Evolutionary conservation across 2,113 vertebrate genomes (phyloP), one percentile per base, ranked within the genome.

Genomic region (Odocoileus virginianus): DNA sequence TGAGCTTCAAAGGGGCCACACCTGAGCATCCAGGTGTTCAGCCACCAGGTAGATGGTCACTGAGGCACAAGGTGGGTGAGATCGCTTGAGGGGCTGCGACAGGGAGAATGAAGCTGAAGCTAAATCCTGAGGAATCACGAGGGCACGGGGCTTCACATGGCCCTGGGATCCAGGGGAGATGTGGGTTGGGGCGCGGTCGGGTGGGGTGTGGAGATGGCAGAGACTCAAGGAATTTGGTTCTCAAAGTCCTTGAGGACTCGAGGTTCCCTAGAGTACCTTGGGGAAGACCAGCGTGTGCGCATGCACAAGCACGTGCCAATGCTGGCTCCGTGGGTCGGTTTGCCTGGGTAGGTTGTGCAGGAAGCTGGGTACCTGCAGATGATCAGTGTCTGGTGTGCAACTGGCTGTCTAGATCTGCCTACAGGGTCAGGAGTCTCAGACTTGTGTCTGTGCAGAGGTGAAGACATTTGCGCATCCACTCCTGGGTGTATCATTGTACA

Each of bases 401-500:
- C 71, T 25, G 71, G 36, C 36, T 78, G 3, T 2, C 27, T 8
- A 3, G 19, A 36, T 17, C 52, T 36, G 50, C 10, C 2, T 6
- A 1, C 5, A 23, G 33, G 76, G 55, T 15, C 1, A 0, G 2
- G 25, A 3, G 6, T 43, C 45, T 71, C 45, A 0, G 16, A 19
- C 8, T 30, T 57, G 64, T 25, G 14, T 83, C 52, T 4, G 55
- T 10, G 64, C 1, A 33, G n/a, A 13, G 36, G 81, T 12, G 74
- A 55, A 52, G 60, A 27, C 9, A 9, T 47, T 23, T 43, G 36
- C 23, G 0, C 23, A 7, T 21, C 23, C 61, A 14, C 67, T 57
- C 23, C 0, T 1, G 43, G 30, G 17, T 5, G 5, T 10, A 0
- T 40, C 79, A 11, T 3, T 76, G 27, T 6, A 1, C 57, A 0